Evolutionary conservation across 30 jellyfish, hydroid and myxozoan species (phyloP), one percentile per base, ranked within the genome.

Genomic region (Chironex yamaguchii): DNA sequence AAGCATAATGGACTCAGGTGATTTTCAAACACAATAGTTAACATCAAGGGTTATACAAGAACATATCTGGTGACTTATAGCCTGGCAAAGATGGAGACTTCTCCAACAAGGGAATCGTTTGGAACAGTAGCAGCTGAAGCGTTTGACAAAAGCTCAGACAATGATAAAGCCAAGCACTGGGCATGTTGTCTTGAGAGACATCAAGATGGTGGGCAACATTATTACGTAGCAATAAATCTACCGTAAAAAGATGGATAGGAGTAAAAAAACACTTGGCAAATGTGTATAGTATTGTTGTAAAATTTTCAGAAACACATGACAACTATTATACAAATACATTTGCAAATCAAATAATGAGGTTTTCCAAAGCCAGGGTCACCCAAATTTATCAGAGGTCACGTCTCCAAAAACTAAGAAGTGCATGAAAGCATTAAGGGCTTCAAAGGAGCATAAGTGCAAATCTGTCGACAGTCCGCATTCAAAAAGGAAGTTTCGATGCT

Each of bases 401-500:
- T 83, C 93, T 0, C 93, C 93, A 42, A 49, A 0, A 36, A 83
- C 93, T 26, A 83, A 68, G 52, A 33, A 31, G 0, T 31, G 67
- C 36, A 68, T 33, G 89, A 50, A 13, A 29, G 93, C 93, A 13
- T 26, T 42, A 34, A 49, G 67, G 73, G 49, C 76, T 25, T 20
- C 81, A 3, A 20, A 49, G 36, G 33, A 62, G 42, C 6, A 36
- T 26, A 79, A 34, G 32, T 32, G 30, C 0, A 33, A 24, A 29
- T 27, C 84, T n/a, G 31, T 33, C 0, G 24, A 29, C 23, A 30
- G 81, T 4, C 36, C 33, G 52, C 21, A 27, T 36, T 28, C 69
- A 1, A 28, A 23, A 25, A n/a, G 27, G 2, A 83, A 35, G 27
- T 25, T n/a, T 25, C 80, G 80, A 33, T 29, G 85, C 0, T 2